Evolutionary conservation across 2,888 invertebrate species (phyloP), one percentile per base, ranked within the genome.

Genomic region (Patella ulyssiponensis): DNA sequence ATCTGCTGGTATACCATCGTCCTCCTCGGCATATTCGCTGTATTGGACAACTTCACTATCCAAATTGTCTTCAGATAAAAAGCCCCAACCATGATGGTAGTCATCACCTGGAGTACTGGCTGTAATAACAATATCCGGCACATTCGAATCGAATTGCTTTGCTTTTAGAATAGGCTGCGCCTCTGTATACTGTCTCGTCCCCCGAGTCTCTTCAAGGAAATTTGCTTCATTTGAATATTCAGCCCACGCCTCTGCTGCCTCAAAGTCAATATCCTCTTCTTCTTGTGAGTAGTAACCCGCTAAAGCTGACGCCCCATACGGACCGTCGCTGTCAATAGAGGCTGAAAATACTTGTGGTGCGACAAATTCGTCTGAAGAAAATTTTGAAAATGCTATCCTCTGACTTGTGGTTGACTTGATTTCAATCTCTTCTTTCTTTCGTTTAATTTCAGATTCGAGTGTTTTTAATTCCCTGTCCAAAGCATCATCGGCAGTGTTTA

Each of bases 311-410:
- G 44, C 44, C 44, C 44, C 44, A 44, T 44, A 44, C 44, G 44
- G 9, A 44, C 7, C 9, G 20, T 64, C 64, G 14, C 23, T 23
- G 11, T n/a, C 23, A 15, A 64, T 1, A 3, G 64, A 64, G 3
- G 64, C 23, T 23, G 20, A 64, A 64, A 64, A 64, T 64, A 64
- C 23, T 64, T 64, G 64, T 64, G 64, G 64, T 14, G 64, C 64
- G 23, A 23, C 20, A 11, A 64, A 12, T 20, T 64, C 64, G 64
- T 64, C 64, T 4, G 64, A 64, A 23, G 64, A 23, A 23, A 64
- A 64, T 44, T 44, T 44, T 44, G 44, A 44, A 44, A 44, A 44
- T 44, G 44, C 7, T 44, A 44, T 44, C 44, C 44, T 9, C 44
- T 44, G 44, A 44, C 44, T 44, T 9, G 44, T 44, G 44, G 44